Percentiles rank a stretch among this genome's conserved stretches.
Conservation (phyloP, 2,113 vertebrate genomes). For the Xenopus borealis region DNA sequence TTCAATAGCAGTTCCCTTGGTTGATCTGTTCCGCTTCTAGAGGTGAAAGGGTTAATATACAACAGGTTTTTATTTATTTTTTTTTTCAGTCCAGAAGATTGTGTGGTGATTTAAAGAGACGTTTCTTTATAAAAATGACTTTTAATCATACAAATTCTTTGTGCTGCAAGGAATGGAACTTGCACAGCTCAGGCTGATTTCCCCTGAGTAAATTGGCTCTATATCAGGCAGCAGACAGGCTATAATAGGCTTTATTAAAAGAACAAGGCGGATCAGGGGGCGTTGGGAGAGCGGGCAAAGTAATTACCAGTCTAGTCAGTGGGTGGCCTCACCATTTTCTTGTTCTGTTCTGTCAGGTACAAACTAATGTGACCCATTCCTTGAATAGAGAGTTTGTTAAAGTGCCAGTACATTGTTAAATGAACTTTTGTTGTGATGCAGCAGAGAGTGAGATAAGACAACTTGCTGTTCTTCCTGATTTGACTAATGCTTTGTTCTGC, state of each 20-base stretch:
- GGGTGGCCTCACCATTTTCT: neutral
- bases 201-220: constrained; percentile 62
- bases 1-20: no score
- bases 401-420: no score
- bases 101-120: neutral
- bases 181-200: constrained; percentile 53
- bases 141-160: constrained; percentile 5
- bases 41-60: no score
- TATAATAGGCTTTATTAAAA: constrained; percentile 54
- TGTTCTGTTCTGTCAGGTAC: no score
- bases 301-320: constrained; percentile 22
- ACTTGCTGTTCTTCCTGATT: no score
- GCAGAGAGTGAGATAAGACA: no score
- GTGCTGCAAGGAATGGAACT: neutral
- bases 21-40: no score
- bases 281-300: constrained; percentile 54
- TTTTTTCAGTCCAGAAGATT: neutral
- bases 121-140: neutral
- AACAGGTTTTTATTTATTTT: neutral
- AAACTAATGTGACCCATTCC: no score
- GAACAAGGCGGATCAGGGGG: constrained; percentile 37
- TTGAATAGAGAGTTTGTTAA: no score
- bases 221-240: constrained; percentile 55
- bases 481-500: no score
- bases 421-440: no score